phyloP scores from a whole-genome alignment of 2,888 invertebrate genomes.

The Lithophane semibrunnea region DNA sequence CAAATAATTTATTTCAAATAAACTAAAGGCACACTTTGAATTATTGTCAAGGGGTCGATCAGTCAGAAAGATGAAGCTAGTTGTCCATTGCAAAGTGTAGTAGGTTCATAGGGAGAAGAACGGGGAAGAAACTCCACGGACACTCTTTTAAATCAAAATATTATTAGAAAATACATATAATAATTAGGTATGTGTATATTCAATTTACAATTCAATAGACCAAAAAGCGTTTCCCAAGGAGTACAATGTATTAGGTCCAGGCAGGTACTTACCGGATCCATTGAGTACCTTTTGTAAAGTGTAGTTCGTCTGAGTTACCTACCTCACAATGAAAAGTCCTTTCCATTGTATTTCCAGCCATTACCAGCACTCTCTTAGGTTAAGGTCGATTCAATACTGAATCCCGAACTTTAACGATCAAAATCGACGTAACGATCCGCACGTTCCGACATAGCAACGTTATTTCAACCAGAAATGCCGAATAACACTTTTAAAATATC shows the following conservation, averaged over 20 bases:
- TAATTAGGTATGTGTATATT: conserved; percentile 23
- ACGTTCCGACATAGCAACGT: conserved; percentile 41
- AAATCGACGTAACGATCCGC: conserved; percentile 39
- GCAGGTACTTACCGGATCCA: conserved; percentile 39
- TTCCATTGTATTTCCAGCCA: conserved; percentile 63
- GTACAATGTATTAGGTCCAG: conserved; percentile 48
- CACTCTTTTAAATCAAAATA: no score
- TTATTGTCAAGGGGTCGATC: no score
- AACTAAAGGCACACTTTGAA: no score
- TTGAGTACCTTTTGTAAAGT: conserved; percentile 58
- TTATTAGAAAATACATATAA: background rate
- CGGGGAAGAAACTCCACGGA: no score
- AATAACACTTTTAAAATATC: conserved; percentile 55
- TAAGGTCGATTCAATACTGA: conserved; percentile 61
- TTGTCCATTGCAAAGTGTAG: no score
- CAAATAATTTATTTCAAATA: no score
- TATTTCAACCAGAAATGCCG: conserved; percentile 48
- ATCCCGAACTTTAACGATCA: conserved; percentile 51
- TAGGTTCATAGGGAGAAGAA: no score
- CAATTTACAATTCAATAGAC: conserved; percentile 38
- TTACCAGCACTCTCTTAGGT: conserved; percentile 61
- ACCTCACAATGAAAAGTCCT: conserved; percentile 60
- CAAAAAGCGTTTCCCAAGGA: conserved; percentile 27
- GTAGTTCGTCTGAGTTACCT: conserved; percentile 53
- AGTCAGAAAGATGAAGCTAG: no score